Percentiles rank a stretch among this genome's conserved stretches.
phyloP scores from a whole-genome alignment of 1,140 invertebrate species.

The Luehdorfia chinensis region DNA sequence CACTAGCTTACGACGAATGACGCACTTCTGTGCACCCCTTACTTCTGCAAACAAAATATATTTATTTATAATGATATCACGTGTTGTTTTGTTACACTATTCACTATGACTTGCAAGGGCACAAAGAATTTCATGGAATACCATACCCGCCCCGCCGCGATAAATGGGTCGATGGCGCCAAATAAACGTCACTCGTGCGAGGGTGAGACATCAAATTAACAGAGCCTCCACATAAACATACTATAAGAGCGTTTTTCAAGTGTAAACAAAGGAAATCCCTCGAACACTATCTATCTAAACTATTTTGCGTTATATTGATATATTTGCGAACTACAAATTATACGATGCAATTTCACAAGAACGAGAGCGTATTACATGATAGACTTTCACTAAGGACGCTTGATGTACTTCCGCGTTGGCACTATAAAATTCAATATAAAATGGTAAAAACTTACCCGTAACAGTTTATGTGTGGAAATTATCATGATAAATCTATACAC shows the following conservation, averaged over 20 bases:
- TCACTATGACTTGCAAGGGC: constrained; percentile 53
- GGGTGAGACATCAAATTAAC: constrained; percentile 34
- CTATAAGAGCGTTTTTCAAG: constrained; percentile 1
- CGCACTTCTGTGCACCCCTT: constrained; percentile 69
- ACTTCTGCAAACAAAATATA: constrained; percentile 58
- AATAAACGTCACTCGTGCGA: constrained; percentile 59
- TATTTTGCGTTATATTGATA: constrained; percentile 31
- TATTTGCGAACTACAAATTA: constrained; percentile 35
- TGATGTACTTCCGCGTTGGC: constrained; percentile 47
- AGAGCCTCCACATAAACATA: constrained; percentile 14
- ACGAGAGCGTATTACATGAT: constrained; percentile 72
- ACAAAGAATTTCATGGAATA: constrained; percentile 59
- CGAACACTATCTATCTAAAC: constrained; percentile 12
- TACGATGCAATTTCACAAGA: constrained; percentile 72
- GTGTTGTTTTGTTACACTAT: constrained; percentile 53
- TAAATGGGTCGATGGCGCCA: constrained; percentile 76
- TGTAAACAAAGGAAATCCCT: constrained; percentile 30
- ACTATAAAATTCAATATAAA: constrained; percentile 34
- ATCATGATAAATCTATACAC: constrained; percentile 73
- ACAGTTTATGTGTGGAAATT: constrained; percentile 65
- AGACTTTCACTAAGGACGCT: constrained; percentile 70
- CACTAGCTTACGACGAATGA: constrained; percentile 66
- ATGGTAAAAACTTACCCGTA: constrained; percentile 58
- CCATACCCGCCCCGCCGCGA: constrained; percentile 59
- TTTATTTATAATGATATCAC: constrained; percentile 45